Percentiles rank a stretch among this genome's conserved stretches.
Conservation (phyloP, 2,888 invertebrate genomes). For the Lomographa bimaculata region DNA sequence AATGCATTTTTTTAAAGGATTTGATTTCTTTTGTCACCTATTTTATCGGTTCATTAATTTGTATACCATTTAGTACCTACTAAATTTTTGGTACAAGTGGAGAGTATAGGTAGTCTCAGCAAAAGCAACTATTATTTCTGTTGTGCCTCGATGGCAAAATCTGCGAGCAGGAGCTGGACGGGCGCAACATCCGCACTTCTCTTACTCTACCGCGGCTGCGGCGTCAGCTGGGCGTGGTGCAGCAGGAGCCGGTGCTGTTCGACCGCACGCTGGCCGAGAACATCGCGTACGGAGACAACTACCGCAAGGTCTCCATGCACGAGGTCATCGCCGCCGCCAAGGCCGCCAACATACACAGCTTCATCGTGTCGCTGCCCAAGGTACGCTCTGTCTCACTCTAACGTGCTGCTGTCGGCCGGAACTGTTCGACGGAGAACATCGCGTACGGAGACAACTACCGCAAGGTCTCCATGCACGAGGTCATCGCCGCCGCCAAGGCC, state of each 20-base stretch:
- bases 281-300: conserved; percentile 93
- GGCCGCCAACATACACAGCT: conserved; percentile 91
- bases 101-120: no score
- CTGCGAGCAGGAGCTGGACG: conserved; percentile 81
- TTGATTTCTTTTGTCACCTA: no score
- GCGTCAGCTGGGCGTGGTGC: conserved; percentile 90
- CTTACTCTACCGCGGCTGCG: conserved; percentile 88
- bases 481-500: conserved; percentile 88
- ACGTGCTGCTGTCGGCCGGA: conserved; percentile 93
- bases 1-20: no score
- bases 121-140: no score
- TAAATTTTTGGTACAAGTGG: no score
- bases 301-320: conserved; percentile 85
- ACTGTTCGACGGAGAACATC: conserved; percentile 93
- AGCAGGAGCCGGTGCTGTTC: conserved; percentile 94
- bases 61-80: no score
- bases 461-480: conserved; percentile 87
- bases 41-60: no score
- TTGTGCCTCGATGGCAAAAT: no score
- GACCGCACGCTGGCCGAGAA: conserved; percentile 92
- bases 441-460: conserved; percentile 92
- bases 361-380: conserved; percentile 88
- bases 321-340: conserved; percentile 90
- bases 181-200: conserved; percentile 77
- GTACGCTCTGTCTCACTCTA: conserved; percentile 46